Evolutionary conservation across 2,888 invertebrate species (phyloP).

Genomic region (Calliphora vomitoria): DNA sequence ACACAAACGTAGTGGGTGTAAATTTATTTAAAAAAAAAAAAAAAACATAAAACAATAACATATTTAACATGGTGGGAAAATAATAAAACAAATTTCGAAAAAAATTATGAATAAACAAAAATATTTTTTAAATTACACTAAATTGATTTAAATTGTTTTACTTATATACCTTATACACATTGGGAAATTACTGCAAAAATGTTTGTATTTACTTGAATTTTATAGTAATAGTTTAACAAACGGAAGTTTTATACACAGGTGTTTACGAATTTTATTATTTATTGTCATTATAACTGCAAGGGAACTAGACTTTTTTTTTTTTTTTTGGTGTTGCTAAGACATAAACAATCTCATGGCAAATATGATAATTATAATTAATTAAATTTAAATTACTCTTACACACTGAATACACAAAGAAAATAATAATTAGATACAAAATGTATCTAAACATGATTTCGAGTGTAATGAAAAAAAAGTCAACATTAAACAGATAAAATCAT

Average conservation of each 20-base stretch:
- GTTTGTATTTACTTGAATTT: not conserved
- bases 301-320: not conserved
- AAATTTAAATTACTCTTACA: constrained; percentile 17
- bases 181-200: not conserved
- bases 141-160: constrained; percentile 26
- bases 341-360: constrained; percentile 1
- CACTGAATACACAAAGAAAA: not conserved
- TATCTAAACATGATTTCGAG: not conserved
- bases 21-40: not conserved
- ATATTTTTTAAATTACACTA: constrained; percentile 28
- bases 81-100: constrained; percentile 19
- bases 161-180: not conserved
- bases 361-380: constrained; percentile 32
- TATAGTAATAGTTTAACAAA: not conserved
- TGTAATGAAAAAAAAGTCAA: not conserved
- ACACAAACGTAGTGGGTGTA: constrained; percentile 33
- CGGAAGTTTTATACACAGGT: constrained; percentile 18
- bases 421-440: not conserved
- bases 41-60: not conserved
- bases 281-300: not conserved
- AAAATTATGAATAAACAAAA: constrained; percentile 6
- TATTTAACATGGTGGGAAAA: constrained; percentile 43
- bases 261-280: not conserved
- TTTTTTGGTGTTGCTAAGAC: not conserved
- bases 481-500: constrained; percentile 1